Conservation (phyloP, 2,797 vertebrate species). For the Malacoraja senta region DNA sequence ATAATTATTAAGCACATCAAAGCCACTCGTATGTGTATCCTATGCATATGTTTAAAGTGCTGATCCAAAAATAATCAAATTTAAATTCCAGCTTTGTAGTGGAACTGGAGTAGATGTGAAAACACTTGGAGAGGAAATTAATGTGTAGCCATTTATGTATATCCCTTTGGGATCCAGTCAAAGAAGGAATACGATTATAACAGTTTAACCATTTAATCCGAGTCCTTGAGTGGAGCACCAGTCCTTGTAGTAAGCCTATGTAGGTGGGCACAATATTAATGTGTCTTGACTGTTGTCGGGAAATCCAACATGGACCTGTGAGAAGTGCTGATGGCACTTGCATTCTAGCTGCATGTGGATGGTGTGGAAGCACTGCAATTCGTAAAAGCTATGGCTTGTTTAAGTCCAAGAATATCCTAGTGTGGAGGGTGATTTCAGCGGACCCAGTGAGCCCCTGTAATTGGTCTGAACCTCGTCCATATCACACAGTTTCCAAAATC, state of each 20-base stretch:
- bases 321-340: neutral
- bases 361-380: neutral
- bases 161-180: neutral
- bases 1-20: no score
- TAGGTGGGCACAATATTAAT: neutral
- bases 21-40: no score
- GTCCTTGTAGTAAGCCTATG: neutral
- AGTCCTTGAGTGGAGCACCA: neutral
- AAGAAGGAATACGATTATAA: neutral
- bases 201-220: neutral
- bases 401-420: neutral
- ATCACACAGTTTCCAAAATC: neutral
- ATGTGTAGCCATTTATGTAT: neutral
- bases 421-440: neutral
- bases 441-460: neutral
- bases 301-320: neutral
- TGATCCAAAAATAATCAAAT: no score
- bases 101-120: neutral
- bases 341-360: neutral
- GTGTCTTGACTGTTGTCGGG: neutral
- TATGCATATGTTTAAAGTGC: no score
- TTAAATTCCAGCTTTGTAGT: neutral
- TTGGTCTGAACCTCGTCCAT: neutral
- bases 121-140: neutral
- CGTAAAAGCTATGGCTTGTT: neutral